A percentile compares a stretch with the other conserved stretches of the same genome.
phyloP scores from a whole-genome alignment of 1,140 invertebrate genomes.

The Drosophila kanapiae region DNA sequence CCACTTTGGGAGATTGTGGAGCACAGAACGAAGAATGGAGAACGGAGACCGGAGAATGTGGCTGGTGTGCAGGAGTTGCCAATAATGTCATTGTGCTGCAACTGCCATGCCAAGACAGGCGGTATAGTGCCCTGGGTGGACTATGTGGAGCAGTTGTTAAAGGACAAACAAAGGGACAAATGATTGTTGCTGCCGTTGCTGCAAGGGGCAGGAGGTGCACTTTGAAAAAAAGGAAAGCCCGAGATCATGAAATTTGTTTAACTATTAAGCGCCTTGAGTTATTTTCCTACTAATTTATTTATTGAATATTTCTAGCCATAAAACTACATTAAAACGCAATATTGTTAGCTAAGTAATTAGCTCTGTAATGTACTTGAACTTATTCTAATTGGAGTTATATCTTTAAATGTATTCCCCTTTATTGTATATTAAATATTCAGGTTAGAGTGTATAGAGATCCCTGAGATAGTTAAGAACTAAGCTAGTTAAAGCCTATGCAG shows the following conservation, averaged over 20 bases:
- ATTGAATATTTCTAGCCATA: too few species aligned
- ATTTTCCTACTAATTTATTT: too few species aligned
- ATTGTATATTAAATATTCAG: neutral
- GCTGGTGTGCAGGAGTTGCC: slow-evolving; percentile 66
- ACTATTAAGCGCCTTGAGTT: too few species aligned
- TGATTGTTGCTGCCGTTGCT: slow-evolving; percentile 64
- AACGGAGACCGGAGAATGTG: slow-evolving; percentile 17
- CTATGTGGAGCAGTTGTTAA: slow-evolving; percentile 79
- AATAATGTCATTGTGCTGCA: slow-evolving; percentile 80
- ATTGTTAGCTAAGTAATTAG: too few species aligned
- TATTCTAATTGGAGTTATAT: neutral
- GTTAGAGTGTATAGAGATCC: slow-evolving; percentile 9
- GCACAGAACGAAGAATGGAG: slow-evolving; percentile 7
- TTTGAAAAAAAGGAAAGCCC: neutral
- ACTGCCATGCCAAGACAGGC: slow-evolving; percentile 64
- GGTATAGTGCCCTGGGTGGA: slow-evolving; percentile 41
- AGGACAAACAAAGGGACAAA: slow-evolving; percentile 83
- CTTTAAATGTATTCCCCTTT: neutral
- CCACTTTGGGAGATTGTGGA: slow-evolving; percentile 22
- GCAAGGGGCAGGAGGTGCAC: slow-evolving; percentile 26
- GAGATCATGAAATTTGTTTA: too few species aligned
- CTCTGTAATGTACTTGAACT: too few species aligned
- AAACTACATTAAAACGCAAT: too few species aligned
- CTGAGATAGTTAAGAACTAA: slow-evolving; percentile 30
- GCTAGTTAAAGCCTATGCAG: slow-evolving; percentile 44